A percentile compares a stretch with the other conserved stretches of the same genome.
phyloP scores from a whole-genome alignment of 2,797 vertebrate genomes.

The Ataeniobius toweri region DNA sequence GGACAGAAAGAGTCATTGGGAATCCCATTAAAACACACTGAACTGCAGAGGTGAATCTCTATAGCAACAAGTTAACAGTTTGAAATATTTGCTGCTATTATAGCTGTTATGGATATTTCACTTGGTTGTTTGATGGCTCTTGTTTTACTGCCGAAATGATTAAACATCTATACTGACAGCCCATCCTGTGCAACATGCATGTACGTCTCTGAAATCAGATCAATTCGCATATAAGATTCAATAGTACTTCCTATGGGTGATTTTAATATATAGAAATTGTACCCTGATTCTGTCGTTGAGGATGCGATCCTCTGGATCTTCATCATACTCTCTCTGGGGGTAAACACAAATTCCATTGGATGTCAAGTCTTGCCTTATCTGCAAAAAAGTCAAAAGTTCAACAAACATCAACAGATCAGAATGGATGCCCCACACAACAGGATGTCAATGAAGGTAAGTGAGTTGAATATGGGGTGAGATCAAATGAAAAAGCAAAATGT shows the following conservation, averaged over 20 bases:
- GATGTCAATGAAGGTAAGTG: neutral
- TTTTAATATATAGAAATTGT: constrained; percentile 4
- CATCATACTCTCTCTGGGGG: constrained; percentile 90
- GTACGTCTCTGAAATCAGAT: too few relatives aligned
- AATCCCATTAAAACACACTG: neutral
- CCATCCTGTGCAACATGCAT: neutral
- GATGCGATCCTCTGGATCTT: constrained; percentile 84
- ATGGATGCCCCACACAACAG: too few relatives aligned
- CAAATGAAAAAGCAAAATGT: too few relatives aligned
- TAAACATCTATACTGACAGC: neutral
- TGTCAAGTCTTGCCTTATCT: constrained; percentile 92
- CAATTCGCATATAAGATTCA: neutral
- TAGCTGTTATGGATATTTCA: neutral
- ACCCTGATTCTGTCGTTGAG: constrained; percentile 92
- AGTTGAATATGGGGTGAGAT: too few relatives aligned
- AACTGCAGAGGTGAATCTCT: neutral
- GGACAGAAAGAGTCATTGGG: constrained; percentile 6
- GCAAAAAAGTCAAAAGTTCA: constrained; percentile 29
- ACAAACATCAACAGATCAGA: neutral
- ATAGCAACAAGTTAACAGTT: neutral
- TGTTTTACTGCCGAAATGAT: neutral
- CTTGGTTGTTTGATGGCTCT: neutral
- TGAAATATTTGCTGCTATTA: neutral
- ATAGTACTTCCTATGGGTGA: neutral
- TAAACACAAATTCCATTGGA: constrained; percentile 88